These are phyloP conservation scores for Limnodromus scolopaceus DNA, from an alignment of 2,797 vertebrate genomes.

Conservation along the genomic window DNA sequence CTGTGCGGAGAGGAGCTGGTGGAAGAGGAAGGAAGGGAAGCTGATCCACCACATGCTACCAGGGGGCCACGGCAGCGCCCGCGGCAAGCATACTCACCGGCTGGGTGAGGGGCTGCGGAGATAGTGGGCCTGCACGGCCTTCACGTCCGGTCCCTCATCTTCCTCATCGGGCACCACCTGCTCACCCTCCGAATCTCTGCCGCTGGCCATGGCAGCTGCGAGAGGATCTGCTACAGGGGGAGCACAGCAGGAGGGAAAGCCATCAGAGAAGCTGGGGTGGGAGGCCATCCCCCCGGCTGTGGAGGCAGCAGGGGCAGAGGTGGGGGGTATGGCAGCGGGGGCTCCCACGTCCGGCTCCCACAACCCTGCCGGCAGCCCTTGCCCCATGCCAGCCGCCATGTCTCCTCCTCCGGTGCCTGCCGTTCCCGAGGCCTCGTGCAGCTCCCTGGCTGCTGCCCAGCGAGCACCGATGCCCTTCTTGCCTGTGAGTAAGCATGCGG, in stretches of 20 bases:
- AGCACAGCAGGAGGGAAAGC: neutral
- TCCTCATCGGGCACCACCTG: conserved; percentile 79
- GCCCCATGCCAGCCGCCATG: rapidly evolving
- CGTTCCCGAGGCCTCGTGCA: neutral
- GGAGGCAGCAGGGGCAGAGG: rapidly evolving
- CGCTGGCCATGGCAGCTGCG: conserved; percentile 71
- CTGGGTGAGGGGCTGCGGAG: conserved; percentile 93
- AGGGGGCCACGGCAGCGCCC: neutral
- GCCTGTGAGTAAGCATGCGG: conserved; percentile 22
- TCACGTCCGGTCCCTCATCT: conserved; percentile 69
- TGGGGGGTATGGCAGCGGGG: neutral
- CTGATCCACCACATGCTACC: neutral
- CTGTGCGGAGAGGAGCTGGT: rapidly evolving
- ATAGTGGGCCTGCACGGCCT: conserved; percentile 87
- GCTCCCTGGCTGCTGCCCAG: conserved; percentile 33
- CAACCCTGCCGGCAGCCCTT: neutral
- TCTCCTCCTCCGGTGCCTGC: neutral
- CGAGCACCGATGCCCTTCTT: rapidly evolving
- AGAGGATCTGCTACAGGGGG: neutral
- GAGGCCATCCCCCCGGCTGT: rapidly evolving
- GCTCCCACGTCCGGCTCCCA: neutral
- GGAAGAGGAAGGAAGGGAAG: neutral
- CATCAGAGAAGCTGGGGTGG: rapidly evolving
- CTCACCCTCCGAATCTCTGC: conserved; percentile 68
- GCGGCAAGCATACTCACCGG: conserved; percentile 67